Conservation (phyloP, 2,888 invertebrate species). For the Atherix ibis region DNA sequence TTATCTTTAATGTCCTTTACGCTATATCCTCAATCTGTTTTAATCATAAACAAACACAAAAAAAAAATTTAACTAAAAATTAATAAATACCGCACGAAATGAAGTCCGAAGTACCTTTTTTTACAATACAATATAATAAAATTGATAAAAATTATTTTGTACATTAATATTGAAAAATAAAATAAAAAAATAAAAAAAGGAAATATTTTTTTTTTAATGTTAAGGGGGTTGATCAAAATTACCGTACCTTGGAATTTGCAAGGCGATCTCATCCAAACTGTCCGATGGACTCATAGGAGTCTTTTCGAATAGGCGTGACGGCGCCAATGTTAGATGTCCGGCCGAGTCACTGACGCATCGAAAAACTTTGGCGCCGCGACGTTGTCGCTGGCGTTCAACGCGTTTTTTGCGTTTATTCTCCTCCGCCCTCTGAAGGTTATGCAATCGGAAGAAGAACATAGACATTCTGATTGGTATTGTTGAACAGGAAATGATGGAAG, state of each 20-base stretch:
- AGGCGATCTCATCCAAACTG: constrained; percentile 80
- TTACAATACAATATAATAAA: too few species aligned
- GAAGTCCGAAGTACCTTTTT: too few species aligned
- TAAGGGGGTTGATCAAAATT: too few species aligned
- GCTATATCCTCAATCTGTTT: too few species aligned
- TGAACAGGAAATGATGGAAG: neutral
- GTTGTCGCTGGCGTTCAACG: constrained; percentile 31
- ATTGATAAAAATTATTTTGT: too few species aligned
- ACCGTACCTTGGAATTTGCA: constrained; percentile 90
- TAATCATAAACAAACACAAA: too few species aligned
- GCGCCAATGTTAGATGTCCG: constrained; percentile 46
- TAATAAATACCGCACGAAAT: too few species aligned
- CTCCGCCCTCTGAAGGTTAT: constrained; percentile 75
- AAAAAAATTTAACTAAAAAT: too few species aligned
- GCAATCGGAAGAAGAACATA: constrained; percentile 89
- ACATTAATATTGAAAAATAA: too few species aligned
- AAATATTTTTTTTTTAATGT: too few species aligned
- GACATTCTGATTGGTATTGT: constrained; percentile 51
- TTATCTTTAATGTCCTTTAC: too few species aligned
- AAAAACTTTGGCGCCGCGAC: constrained; percentile 40
- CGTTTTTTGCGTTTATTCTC: constrained; percentile 54
- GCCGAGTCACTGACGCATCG: constrained; percentile 34
- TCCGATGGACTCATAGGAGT: constrained; percentile 73
- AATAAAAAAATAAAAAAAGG: too few species aligned
- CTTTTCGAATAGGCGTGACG: constrained; percentile 69